Percentiles rank a stretch among this genome's conserved stretches.
Evolutionary conservation across 1,140 invertebrate genomes (phyloP).

Genomic region (Schlechtendalia chinensis): DNA sequence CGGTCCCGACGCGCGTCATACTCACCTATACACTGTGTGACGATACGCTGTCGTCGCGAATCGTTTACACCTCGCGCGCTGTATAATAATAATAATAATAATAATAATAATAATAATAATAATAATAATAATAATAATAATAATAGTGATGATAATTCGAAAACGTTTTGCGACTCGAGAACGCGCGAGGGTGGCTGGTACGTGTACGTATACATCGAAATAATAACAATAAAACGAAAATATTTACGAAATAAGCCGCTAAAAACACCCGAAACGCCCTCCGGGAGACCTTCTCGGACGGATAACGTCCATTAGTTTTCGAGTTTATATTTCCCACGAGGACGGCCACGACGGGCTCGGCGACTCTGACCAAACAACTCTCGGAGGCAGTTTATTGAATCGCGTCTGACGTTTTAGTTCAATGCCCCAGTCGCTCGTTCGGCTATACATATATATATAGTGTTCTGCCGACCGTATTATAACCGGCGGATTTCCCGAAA

Average conservation of each 20-base stretch:
- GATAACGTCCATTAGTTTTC: slow-evolving; percentile 46
- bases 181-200: no score
- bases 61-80: no score
- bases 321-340: slow-evolving; percentile 48
- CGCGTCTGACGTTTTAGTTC: slow-evolving; percentile 44
- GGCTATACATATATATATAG: background rate
- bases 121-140: no score
- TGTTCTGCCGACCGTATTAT: background rate
- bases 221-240: no score
- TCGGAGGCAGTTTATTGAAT: slow-evolving; percentile 41
- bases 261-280: slow-evolving; percentile 4
- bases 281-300: slow-evolving; percentile 10
- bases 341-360: slow-evolving; percentile 9
- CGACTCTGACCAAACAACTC: slow-evolving; percentile 24
- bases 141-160: no score
- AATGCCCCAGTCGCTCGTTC: slow-evolving; percentile 28
- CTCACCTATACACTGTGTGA: no score
- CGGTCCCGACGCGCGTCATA: no score
- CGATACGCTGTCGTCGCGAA: no score
- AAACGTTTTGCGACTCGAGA: slow-evolving; percentile 9
- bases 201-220: no score
- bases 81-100: no score
- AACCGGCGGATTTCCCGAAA: no score
- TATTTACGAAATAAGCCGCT: slow-evolving; percentile 33
- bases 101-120: no score